Conservation (phyloP, 2,888 invertebrate genomes). For the Synergus japonicus region DNA sequence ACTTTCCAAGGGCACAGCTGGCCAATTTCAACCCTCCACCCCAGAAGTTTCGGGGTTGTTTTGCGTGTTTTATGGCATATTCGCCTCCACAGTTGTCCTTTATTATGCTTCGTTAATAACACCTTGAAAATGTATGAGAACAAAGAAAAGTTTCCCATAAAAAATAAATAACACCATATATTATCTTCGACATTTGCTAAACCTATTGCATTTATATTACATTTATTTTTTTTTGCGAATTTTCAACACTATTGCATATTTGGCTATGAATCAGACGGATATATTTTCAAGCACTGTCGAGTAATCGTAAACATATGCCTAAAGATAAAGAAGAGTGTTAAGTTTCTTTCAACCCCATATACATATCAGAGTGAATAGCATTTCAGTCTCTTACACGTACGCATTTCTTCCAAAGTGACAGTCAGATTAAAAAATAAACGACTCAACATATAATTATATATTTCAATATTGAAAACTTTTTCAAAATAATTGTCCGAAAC, state of each 20-base stretch:
- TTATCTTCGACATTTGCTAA: too few species aligned
- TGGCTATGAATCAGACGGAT: neutral
- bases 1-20: constrained; percentile 30
- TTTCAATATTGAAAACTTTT: neutral
- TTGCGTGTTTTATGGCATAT: constrained; percentile 36
- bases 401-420: neutral
- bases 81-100: constrained; percentile 32
- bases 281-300: constrained; percentile 1
- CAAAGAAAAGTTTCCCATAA: constrained; percentile 2
- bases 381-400: neutral
- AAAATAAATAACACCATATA: neutral
- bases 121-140: neutral
- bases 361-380: neutral
- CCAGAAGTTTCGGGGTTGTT: constrained; percentile 29
- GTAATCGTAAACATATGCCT: constrained; percentile 2
- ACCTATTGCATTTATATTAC: too few species aligned
- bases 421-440: neutral
- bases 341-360: constrained; percentile 5
- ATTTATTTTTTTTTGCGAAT: too few species aligned
- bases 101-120: constrained; percentile 19
- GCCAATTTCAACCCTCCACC: constrained; percentile 39
- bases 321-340: neutral
- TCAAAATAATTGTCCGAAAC: neutral
- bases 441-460: neutral
- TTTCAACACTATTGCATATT: too few species aligned